Percentiles rank a stretch among this genome's conserved stretches.
phyloP scores from a whole-genome alignment of 2,113 vertebrate genomes.

The Mugil cephalus region DNA sequence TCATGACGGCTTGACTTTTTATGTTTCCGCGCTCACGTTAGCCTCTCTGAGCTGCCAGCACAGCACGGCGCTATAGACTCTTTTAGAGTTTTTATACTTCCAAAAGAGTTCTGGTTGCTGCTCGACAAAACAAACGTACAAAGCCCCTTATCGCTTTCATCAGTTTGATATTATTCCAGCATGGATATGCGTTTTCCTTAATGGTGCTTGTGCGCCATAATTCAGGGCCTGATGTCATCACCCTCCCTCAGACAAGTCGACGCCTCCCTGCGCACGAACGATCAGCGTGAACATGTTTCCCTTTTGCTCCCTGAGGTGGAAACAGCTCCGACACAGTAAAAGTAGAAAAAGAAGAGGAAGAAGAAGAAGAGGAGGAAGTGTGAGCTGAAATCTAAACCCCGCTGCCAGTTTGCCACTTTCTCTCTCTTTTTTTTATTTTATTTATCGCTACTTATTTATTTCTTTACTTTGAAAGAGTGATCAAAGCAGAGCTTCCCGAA shows the following conservation, averaged over 20 bases:
- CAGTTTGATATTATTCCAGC: not conserved
- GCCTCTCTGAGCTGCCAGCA: not conserved
- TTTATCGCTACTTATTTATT: not conserved
- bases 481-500: slow-evolving; percentile 52
- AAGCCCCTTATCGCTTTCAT: not conserved
- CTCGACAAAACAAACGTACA: slow-evolving; percentile 5
- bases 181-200: not conserved
- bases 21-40: slow-evolving; percentile 1
- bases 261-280: slow-evolving; percentile 14
- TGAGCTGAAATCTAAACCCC: slow-evolving; percentile 28
- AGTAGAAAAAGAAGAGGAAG: too few relatives aligned
- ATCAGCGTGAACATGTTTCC: slow-evolving; percentile 24
- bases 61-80: not conserved
- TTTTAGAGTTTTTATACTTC: not conserved
- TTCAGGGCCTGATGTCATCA: slow-evolving; percentile 1
- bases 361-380: not conserved
- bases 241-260: not conserved
- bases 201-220: slow-evolving; percentile 4
- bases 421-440: not conserved
- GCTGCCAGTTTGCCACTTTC: slow-evolving; percentile 26
- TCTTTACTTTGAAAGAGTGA: slow-evolving; percentile 43
- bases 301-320: slow-evolving; percentile 35
- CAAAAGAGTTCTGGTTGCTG: not conserved
- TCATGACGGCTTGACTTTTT: not conserved
- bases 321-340: slow-evolving; percentile 17